phyloP scores from a whole-genome alignment of 1,140 invertebrate species.

The Hyles euphorbiae region DNA sequence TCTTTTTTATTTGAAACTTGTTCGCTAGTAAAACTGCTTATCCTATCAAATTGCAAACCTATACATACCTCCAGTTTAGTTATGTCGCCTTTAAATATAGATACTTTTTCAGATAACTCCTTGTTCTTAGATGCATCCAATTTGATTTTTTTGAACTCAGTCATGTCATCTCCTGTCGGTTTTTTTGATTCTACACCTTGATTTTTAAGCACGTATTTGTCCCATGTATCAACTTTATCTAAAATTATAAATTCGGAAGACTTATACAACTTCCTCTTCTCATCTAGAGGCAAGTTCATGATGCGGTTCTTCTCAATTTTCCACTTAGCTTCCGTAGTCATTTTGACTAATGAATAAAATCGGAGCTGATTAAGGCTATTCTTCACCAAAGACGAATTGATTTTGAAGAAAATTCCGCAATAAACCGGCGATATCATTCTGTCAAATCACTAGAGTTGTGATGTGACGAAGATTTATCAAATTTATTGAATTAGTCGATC shows the following conservation, averaged over 20 bases:
- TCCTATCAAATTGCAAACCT: too few species aligned
- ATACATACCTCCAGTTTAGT: slow-evolving; percentile 83
- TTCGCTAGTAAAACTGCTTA: too few species aligned
- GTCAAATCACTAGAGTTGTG: too few species aligned
- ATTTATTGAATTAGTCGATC: too few species aligned
- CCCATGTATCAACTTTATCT: slow-evolving; percentile 78
- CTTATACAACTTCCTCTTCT: slow-evolving; percentile 52
- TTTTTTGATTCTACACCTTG: slow-evolving; percentile 49
- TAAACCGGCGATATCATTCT: too few species aligned
- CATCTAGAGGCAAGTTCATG: slow-evolving; percentile 39
- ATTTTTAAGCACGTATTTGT: slow-evolving; percentile 68
- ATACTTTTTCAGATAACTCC: slow-evolving; percentile 78
- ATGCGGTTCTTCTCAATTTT: slow-evolving; percentile 46
- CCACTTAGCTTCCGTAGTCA: slow-evolving; percentile 46
- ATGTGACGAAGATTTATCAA: too few species aligned
- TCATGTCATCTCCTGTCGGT: slow-evolving; percentile 49
- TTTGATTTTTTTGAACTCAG: slow-evolving; percentile 52
- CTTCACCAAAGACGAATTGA: too few species aligned
- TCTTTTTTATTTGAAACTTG: too few species aligned
- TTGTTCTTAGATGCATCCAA: slow-evolving; percentile 64
- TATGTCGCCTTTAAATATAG: slow-evolving; percentile 88
- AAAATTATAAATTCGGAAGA: slow-evolving; percentile 37
- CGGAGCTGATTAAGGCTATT: slow-evolving; percentile 12
- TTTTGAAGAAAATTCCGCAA: too few species aligned
- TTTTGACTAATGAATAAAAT: slow-evolving; percentile 33